phyloP scores from a whole-genome alignment of 2,113 vertebrate species.

The Oryzias javanicus region DNA sequence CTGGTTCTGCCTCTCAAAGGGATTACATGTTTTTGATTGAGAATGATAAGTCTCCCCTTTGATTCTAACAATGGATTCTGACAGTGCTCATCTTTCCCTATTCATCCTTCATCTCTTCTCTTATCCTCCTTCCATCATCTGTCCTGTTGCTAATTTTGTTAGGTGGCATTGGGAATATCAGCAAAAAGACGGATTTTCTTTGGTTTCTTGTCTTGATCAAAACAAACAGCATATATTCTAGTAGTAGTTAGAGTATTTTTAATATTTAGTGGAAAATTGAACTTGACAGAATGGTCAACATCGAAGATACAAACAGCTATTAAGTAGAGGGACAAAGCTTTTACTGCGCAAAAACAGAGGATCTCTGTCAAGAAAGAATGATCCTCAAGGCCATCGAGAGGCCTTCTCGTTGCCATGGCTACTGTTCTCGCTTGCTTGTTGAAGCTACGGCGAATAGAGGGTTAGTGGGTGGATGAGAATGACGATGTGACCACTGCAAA shows the following conservation, averaged over 20 bases:
- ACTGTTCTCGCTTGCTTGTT: constrained; percentile 42
- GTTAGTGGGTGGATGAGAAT: constrained; percentile 64
- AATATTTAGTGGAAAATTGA: too few species aligned
- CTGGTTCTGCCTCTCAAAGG: constrained; percentile 39
- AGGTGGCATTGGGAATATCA: too few species aligned
- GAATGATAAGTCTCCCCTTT: constrained; percentile 46
- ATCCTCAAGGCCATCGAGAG: constrained; percentile 67
- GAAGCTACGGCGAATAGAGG: constrained; percentile 27
- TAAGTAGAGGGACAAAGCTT: constrained; percentile 59
- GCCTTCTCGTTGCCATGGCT: constrained; percentile 72
- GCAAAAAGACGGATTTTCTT: too few species aligned
- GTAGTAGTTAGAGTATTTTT: too few species aligned
- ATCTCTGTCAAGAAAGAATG: constrained; percentile 68
- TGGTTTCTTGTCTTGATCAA: too few species aligned
- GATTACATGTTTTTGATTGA: constrained; percentile 47
- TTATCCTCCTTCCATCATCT: constrained; percentile 24
- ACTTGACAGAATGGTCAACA: constrained; percentile 18
- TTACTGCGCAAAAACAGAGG: constrained; percentile 57
- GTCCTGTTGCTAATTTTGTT: neutral
- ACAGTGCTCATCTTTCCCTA: constrained; percentile 17
- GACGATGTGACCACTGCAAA: constrained; percentile 45
- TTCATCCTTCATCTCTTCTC: constrained; percentile 32
- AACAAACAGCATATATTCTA: too few species aligned
- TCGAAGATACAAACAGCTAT: constrained; percentile 58
- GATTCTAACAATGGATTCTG: constrained; percentile 35